Evolutionary conservation across 2,113 vertebrate species (phyloP).

Genomic region (Balaeniceps rex): DNA sequence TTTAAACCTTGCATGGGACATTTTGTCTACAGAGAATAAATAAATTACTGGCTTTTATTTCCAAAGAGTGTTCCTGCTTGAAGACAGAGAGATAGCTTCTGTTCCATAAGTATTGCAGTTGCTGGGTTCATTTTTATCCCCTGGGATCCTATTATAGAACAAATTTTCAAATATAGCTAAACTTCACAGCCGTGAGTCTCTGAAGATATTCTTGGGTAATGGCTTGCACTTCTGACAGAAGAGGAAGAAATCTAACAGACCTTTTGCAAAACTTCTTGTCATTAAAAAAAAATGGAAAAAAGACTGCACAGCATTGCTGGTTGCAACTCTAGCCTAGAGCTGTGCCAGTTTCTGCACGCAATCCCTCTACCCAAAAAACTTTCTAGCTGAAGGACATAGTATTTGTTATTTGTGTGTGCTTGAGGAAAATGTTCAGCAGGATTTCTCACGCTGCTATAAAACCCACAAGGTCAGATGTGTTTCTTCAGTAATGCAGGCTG

Average conservation of each 20-base stretch:
- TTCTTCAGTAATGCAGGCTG: background rate
- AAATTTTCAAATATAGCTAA: conserved; percentile 1
- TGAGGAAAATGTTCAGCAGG: background rate
- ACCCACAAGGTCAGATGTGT: background rate
- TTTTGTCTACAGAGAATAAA: background rate
- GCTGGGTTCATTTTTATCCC: background rate
- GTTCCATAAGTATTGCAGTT: background rate
- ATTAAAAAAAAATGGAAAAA: background rate
- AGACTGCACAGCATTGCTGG: background rate
- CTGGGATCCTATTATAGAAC: background rate
- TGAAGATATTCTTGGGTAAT: background rate
- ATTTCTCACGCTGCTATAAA: background rate
- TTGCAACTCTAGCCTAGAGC: background rate
- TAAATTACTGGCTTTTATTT: background rate
- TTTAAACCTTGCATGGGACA: background rate
- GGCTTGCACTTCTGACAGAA: background rate
- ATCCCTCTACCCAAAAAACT: background rate
- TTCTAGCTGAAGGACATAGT: background rate
- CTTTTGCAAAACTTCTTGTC: background rate
- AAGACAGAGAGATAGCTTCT: background rate
- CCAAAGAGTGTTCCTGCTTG: background rate
- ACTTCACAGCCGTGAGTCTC: background rate
- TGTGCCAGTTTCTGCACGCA: background rate
- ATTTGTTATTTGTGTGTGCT: background rate
- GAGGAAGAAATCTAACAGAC: background rate